Conservation (phyloP, 2,797 vertebrate genomes). For the Premnoplex brunnescens region DNA sequence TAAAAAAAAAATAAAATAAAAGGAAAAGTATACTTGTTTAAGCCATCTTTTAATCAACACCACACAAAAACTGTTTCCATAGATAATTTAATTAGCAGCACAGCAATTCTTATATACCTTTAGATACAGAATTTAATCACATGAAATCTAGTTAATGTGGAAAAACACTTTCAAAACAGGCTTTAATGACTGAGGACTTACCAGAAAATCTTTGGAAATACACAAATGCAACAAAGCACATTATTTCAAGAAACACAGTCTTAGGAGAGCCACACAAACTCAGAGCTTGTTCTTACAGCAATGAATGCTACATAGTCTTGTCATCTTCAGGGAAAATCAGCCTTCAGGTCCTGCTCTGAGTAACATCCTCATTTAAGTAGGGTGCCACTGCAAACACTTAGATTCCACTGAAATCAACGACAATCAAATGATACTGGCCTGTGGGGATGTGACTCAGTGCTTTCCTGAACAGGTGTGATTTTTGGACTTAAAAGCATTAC, state of each 20-base stretch:
- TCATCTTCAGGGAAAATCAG: not conserved
- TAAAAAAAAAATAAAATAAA: not conserved
- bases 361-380: not conserved
- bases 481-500: not conserved
- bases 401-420: not conserved
- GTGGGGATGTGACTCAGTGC: not conserved
- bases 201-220: not conserved
- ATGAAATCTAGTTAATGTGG: not conserved
- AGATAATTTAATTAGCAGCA: not conserved
- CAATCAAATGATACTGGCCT: not conserved
- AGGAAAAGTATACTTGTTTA: not conserved
- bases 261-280: not conserved
- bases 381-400: not conserved
- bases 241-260: not conserved
- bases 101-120: not conserved
- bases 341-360: not conserved
- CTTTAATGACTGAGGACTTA: not conserved
- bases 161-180: not conserved
- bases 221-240: not conserved
- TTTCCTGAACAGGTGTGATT: not conserved
- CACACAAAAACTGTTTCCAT: not conserved
- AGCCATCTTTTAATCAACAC: slow-evolving; percentile 27
- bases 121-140: slow-evolving; percentile 18
- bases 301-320: not conserved
- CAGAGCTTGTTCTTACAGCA: not conserved